These are phyloP conservation scores for Promerops cafer DNA, from an alignment of 2,113 vertebrate species.

Conservation along the genomic window DNA sequence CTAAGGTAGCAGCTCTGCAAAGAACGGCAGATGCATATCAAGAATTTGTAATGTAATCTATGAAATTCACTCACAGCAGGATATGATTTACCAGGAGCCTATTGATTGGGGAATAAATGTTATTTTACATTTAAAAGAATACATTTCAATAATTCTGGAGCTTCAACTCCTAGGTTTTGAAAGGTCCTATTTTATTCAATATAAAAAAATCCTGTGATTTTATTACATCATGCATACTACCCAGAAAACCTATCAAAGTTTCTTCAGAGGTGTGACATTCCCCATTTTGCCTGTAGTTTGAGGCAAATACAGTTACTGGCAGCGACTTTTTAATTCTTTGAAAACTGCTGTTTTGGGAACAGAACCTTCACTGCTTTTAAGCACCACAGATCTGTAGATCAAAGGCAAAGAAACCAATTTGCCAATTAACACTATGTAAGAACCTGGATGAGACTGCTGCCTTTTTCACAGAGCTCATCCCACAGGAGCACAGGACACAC, in stretches of 20 bases:
- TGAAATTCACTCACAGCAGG: background rate
- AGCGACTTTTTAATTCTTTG: background rate
- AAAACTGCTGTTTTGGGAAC: background rate
- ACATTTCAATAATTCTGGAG: background rate
- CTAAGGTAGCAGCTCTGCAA: background rate
- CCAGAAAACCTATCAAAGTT: background rate
- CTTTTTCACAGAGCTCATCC: background rate
- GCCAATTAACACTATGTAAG: background rate
- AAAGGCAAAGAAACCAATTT: background rate
- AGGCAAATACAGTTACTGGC: background rate
- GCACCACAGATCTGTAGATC: background rate
- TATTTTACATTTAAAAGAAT: constrained; percentile 21
- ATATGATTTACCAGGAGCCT: background rate
- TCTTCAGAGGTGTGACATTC: background rate
- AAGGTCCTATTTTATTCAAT: background rate
- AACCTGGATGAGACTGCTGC: rapidly evolving
- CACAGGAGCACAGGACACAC: background rate
- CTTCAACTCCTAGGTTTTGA: background rate
- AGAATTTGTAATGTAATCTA: constrained; percentile 1
- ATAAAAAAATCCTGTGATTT: background rate
- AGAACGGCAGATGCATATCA: background rate
- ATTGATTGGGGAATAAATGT: constrained; percentile 16
- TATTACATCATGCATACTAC: background rate
- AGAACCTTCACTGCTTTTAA: background rate
- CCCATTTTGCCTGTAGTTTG: background rate